A percentile compares a stretch with the other conserved stretches of the same genome.
phyloP scores from a whole-genome alignment of 1,140 invertebrate genomes.

The Probaryconus sp. region DNA sequence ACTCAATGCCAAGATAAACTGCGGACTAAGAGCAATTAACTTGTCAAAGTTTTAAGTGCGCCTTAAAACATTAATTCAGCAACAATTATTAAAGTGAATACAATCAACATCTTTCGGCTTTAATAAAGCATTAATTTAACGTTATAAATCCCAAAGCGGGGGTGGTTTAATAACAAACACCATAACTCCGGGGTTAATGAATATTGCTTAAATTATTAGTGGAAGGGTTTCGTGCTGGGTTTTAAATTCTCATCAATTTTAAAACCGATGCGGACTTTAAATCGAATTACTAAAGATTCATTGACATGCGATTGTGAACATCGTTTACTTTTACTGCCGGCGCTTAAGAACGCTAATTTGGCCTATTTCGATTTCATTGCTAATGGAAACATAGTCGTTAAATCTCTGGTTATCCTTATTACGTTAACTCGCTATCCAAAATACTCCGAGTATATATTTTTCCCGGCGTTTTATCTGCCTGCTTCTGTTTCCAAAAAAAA shows the following conservation, averaged over 20 bases:
- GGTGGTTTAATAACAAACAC: slow-evolving; percentile 18
- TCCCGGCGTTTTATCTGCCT: too few relatives aligned
- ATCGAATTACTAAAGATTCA: slow-evolving; percentile 56
- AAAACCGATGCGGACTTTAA: slow-evolving; percentile 18
- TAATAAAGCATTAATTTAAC: slow-evolving; percentile 17
- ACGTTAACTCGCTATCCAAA: slow-evolving; percentile 43
- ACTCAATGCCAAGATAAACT: too few relatives aligned
- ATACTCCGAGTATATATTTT: too few relatives aligned
- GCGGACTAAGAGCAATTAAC: too few relatives aligned
- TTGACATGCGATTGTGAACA: slow-evolving; percentile 58
- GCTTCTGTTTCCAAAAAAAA: too few relatives aligned
- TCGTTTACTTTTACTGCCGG: slow-evolving; percentile 52
- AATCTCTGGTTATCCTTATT: slow-evolving; percentile 53
- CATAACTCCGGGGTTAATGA: slow-evolving; percentile 10
- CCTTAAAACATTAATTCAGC: slow-evolving; percentile 44
- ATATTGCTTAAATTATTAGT: slow-evolving; percentile 13
- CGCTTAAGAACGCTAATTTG: slow-evolving; percentile 53
- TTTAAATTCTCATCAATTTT: slow-evolving; percentile 3
- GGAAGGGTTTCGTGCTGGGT: background rate
- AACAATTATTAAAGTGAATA: slow-evolving; percentile 36
- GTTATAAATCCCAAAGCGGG: background rate
- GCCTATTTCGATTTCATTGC: slow-evolving; percentile 58
- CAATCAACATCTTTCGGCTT: slow-evolving; percentile 20
- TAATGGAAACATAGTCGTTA: slow-evolving; percentile 61
- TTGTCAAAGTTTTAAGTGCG: slow-evolving; percentile 25